A percentile compares a stretch with the other conserved stretches of the same genome.
phyloP scores from a whole-genome alignment of 2,888 invertebrate genomes.

The Didymodactylos carnosus region DNA sequence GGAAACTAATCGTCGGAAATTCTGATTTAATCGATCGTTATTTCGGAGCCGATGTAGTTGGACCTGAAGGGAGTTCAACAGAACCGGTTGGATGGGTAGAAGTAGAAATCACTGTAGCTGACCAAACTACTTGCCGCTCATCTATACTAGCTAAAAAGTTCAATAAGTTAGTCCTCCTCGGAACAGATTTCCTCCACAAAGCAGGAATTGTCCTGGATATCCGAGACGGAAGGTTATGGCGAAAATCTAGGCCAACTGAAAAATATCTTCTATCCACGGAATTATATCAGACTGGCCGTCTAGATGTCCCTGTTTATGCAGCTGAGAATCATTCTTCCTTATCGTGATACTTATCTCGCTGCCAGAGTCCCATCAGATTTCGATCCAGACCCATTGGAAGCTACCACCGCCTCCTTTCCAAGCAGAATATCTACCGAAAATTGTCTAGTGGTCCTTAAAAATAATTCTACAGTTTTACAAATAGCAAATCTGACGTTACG shows the following conservation, averaged over 20 bases:
- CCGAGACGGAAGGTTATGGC: background rate
- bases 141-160: background rate
- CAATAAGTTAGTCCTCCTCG: background rate
- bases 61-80: background rate
- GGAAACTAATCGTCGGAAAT: background rate
- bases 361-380: background rate
- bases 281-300: background rate
- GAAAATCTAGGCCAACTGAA: background rate
- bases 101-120: background rate
- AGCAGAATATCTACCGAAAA: background rate
- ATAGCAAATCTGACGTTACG: background rate
- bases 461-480: background rate
- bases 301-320: background rate
- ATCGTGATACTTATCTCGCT: background rate
- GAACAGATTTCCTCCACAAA: background rate
- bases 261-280: background rate
- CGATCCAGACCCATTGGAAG: background rate
- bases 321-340: background rate
- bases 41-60: background rate
- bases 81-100: background rate
- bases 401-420: background rate
- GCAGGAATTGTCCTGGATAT: background rate
- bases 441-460: background rate
- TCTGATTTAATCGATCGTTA: background rate
- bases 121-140: background rate